A percentile compares a stretch with the other conserved stretches of the same genome.
Conservation (phyloP, 2,888 invertebrate genomes). For the Cyclophora albipunctata region DNA sequence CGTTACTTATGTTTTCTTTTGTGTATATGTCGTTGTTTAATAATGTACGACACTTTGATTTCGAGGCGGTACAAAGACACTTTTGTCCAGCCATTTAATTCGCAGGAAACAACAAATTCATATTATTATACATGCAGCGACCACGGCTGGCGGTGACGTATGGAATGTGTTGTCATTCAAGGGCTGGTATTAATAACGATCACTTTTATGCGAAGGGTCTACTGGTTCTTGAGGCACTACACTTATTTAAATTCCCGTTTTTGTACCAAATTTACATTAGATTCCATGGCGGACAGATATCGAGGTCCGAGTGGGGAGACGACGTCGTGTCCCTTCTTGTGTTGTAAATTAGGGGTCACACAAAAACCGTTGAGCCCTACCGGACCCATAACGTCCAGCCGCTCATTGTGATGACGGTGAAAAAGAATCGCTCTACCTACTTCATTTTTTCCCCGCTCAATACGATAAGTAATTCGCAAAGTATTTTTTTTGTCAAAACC, state of each 20-base stretch:
- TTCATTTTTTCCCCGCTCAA: constrained; percentile 54
- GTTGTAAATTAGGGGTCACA: constrained; percentile 73
- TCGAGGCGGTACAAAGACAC: too few relatives aligned
- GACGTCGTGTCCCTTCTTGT: constrained; percentile 57
- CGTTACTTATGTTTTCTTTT: too few relatives aligned
- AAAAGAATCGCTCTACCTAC: constrained; percentile 56
- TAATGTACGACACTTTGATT: too few relatives aligned
- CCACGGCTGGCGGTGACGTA: constrained; percentile 6
- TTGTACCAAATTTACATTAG: constrained; percentile 72
- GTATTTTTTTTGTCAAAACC: constrained; percentile 43
- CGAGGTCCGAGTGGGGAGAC: constrained; percentile 52
- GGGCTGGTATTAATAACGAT: constrained; percentile 60
- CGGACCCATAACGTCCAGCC: constrained; percentile 68
- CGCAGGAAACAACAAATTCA: too few relatives aligned
- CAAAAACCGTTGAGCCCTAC: constrained; percentile 71
- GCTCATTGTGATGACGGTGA: constrained; percentile 50
- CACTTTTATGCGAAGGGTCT: constrained; percentile 58
- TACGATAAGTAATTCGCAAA: constrained; percentile 58
- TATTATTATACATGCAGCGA: too few relatives aligned
- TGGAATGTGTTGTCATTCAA: constrained; percentile 45
- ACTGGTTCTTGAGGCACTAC: constrained; percentile 45
- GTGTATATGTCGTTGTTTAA: too few relatives aligned
- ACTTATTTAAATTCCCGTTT: constrained; percentile 74
- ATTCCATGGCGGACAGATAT: constrained; percentile 60
- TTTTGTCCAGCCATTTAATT: too few relatives aligned